These are phyloP conservation scores for Alectura lathami DNA, from an alignment of 2,113 vertebrate genomes.

Conservation along the genomic window DNA sequence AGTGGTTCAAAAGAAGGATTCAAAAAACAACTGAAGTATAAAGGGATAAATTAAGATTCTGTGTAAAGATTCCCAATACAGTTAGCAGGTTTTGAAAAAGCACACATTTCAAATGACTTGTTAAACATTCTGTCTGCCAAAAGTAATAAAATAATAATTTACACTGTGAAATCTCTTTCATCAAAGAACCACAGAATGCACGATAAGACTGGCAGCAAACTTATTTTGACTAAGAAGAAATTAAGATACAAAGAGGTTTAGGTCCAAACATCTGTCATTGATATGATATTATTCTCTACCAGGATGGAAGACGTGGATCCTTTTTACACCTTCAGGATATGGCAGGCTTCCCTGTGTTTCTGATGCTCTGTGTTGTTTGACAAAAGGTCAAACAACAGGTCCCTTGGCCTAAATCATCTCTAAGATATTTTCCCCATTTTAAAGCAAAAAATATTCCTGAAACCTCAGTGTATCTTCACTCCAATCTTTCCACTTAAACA, in stretches of 20 bases:
- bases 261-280: not conserved
- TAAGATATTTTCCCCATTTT: not conserved
- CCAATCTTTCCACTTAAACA: not conserved
- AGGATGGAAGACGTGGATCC: not conserved
- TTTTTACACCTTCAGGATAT: not conserved
- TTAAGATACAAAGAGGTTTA: not conserved
- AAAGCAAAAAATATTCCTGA: not conserved
- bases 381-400: no score
- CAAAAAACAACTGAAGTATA: slow-evolving; percentile 53
- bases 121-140: slow-evolving; percentile 47
- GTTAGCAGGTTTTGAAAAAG: slow-evolving; percentile 30
- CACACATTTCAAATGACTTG: slow-evolving; percentile 53
- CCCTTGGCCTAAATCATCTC: not conserved
- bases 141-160: slow-evolving; percentile 63
- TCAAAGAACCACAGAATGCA: not conserved
- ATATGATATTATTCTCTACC: not conserved
- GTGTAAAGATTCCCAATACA: slow-evolving; percentile 41
- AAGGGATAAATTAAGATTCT: slow-evolving; percentile 67
- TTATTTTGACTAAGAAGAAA: slow-evolving; percentile 22
- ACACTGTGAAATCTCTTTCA: slow-evolving; percentile 17
- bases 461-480: not conserved
- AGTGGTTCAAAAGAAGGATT: slow-evolving; percentile 52
- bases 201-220: not conserved
- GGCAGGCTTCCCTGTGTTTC: not conserved
- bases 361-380: not conserved